A percentile compares a stretch with the other conserved stretches of the same genome.
Conservation (phyloP, 1,140 invertebrate species). For the Pseudomyrmex concolor region DNA sequence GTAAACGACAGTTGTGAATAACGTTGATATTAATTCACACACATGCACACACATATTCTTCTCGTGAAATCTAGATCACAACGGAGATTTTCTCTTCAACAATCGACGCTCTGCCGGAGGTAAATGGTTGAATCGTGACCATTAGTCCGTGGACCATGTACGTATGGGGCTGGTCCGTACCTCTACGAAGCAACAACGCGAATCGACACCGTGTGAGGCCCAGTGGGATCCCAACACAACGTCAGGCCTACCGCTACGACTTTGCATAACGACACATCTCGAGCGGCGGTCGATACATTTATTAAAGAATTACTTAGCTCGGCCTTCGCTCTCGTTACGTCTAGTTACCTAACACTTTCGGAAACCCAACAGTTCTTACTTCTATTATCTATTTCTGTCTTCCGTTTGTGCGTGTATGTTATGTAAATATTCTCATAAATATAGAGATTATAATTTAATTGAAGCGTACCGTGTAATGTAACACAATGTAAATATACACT, state of each 20-base stretch:
- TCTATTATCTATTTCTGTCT: no score
- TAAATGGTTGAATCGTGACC: constrained; percentile 85
- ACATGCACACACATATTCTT: constrained; percentile 58
- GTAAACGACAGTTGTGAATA: constrained; percentile 7
- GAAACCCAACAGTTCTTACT: background rate
- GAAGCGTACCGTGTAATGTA: no score
- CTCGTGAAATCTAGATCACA: constrained; percentile 82
- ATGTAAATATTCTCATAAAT: no score
- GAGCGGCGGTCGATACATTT: background rate
- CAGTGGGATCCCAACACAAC: constrained; percentile 66
- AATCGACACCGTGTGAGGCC: constrained; percentile 65
- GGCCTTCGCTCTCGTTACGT: background rate
- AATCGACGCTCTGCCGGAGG: constrained; percentile 84
- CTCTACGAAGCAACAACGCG: constrained; percentile 65
- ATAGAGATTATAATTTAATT: no score
- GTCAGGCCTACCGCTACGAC: constrained; percentile 73
- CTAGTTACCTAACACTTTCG: background rate
- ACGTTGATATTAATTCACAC: constrained; percentile 16
- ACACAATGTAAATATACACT: background rate
- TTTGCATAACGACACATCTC: constrained; percentile 47
- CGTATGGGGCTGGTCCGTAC: constrained; percentile 63
- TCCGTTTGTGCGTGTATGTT: no score
- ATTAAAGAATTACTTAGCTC: background rate
- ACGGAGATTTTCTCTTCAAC: constrained; percentile 84
- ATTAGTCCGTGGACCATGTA: constrained; percentile 80